Percentiles rank a stretch among this genome's conserved stretches.
These are phyloP conservation scores for Drosophila koepferae DNA, from an alignment of 2,888 invertebrate species.

Conservation along the genomic window DNA sequence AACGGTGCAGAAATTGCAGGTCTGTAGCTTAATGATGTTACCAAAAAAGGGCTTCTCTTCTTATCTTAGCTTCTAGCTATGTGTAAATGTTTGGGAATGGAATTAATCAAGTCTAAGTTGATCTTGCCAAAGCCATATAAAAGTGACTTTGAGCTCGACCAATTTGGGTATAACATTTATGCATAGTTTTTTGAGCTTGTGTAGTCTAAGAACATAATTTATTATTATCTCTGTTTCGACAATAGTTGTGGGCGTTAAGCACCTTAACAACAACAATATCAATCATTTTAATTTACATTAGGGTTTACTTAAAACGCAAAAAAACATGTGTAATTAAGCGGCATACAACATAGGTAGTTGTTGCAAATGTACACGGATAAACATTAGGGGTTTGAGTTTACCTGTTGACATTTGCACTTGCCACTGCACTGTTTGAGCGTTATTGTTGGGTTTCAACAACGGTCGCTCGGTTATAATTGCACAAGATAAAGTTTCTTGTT, in stretches of 20 bases:
- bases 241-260: constrained; percentile 28
- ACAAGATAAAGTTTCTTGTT: constrained; percentile 52
- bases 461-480: constrained; percentile 53
- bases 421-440: constrained; percentile 45
- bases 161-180: constrained; percentile 45
- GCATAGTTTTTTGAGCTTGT: constrained; percentile 38
- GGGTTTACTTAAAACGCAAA: constrained; percentile 45
- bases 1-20: constrained; percentile 51
- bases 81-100: constrained; percentile 1
- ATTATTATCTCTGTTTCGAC: constrained; percentile 39
- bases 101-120: not conserved
- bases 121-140: constrained; percentile 19
- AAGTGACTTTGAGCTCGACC: constrained; percentile 5
- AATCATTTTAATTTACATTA: constrained; percentile 4
- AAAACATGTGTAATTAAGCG: constrained; percentile 11
- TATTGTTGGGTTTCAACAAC: constrained; percentile 41
- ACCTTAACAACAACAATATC: not conserved
- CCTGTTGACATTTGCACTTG: constrained; percentile 56
- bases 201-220: constrained; percentile 42
- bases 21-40: constrained; percentile 45
- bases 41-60: constrained; percentile 40
- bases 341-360: constrained; percentile 18
- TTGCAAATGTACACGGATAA: constrained; percentile 1
- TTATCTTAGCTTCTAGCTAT: constrained; percentile 31
- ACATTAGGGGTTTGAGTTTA: constrained; percentile 22